phyloP scores from a whole-genome alignment of 2,113 vertebrate species.

The Orthonyx spaldingii region DNA sequence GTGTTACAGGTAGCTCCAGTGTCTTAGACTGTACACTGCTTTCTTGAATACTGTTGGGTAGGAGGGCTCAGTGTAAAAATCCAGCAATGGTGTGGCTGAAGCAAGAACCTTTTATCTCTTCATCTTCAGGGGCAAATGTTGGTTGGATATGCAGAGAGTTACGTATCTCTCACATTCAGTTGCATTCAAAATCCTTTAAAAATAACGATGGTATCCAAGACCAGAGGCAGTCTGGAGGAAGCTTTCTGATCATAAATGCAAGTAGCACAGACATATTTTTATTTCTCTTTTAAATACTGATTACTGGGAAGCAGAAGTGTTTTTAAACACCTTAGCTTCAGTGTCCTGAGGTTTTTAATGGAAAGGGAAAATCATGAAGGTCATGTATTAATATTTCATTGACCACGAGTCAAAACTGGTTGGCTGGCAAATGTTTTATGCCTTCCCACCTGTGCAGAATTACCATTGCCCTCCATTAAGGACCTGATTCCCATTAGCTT shows the following conservation, averaged over 20 bases:
- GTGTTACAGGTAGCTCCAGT: neutral
- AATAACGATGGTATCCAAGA: neutral
- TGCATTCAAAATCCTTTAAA: neutral
- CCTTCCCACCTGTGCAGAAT: neutral
- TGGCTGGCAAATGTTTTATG: neutral
- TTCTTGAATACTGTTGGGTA: neutral
- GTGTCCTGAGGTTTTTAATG: neutral
- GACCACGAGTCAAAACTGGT: neutral
- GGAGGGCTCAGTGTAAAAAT: neutral
- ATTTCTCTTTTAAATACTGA: neutral
- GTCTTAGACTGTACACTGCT: neutral
- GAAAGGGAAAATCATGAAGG: constrained; percentile 13
- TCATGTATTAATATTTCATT: constrained; percentile 35
- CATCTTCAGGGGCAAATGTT: neutral
- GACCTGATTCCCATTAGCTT: neutral
- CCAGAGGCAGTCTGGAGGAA: neutral
- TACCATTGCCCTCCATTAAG: constrained; percentile 9
- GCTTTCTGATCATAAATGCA: neutral
- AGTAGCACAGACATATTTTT: neutral
- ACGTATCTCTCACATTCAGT: neutral
- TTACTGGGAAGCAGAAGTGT: neutral
- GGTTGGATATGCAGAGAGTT: neutral
- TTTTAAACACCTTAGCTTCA: neutral
- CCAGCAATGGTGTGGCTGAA: neutral
- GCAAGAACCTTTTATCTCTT: neutral